Evolutionary conservation across 2,797 vertebrate species (phyloP).

Genomic region (Falco concolor): DNA sequence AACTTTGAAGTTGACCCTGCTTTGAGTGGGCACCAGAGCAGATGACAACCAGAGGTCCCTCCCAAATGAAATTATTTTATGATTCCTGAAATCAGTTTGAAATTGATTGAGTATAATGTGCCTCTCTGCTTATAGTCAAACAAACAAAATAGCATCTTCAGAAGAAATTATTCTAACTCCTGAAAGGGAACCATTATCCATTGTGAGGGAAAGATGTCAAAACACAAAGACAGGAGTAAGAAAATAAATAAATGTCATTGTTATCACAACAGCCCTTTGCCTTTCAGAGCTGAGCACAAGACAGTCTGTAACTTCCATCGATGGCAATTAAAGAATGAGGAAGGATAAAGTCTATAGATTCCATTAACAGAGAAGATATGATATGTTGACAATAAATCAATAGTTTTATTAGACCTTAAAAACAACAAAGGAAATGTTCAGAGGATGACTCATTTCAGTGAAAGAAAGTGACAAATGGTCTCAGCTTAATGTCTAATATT

Average conservation of each 20-base stretch:
- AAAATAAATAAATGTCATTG: background rate
- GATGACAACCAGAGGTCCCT: background rate
- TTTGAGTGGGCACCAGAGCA: background rate
- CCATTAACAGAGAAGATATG: background rate
- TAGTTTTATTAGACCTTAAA: background rate
- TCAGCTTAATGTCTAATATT: background rate
- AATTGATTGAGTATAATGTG: background rate
- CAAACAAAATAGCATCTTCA: background rate
- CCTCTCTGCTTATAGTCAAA: background rate
- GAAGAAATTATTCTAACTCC: background rate
- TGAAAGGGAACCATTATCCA: background rate
- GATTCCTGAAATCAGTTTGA: background rate
- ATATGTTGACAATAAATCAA: slow-evolving; percentile 30
- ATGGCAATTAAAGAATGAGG: background rate
- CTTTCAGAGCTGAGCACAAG: background rate
- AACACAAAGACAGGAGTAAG: background rate
- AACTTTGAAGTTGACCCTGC: background rate
- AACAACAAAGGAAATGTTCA: background rate
- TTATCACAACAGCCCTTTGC: background rate
- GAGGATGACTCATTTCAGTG: background rate
- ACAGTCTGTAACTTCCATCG: background rate
- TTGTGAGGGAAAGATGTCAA: background rate
- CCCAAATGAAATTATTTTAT: background rate
- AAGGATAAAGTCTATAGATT: background rate
- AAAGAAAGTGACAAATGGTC: slow-evolving; percentile 2